Percentiles rank a stretch among this genome's conserved stretches.
Conservation (phyloP, 2,888 invertebrate genomes). For the Melipona bicolor region DNA sequence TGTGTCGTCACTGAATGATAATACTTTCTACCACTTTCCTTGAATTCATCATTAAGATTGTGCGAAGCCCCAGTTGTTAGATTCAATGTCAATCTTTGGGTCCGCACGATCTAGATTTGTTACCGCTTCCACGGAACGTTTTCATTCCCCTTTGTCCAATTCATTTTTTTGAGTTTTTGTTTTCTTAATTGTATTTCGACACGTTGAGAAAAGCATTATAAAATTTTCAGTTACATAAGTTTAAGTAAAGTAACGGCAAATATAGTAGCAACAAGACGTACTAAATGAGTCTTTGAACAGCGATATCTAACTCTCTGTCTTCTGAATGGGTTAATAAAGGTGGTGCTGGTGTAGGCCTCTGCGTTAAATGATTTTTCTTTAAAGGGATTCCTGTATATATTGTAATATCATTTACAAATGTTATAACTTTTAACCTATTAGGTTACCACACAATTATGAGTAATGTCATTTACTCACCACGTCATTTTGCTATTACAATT, state of each 20-base stretch:
- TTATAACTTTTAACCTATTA: background rate
- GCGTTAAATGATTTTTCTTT: conserved; percentile 77
- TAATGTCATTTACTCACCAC: conserved; percentile 58
- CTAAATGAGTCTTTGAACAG: conserved; percentile 82
- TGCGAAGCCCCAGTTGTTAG: conserved; percentile 82
- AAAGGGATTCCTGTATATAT: conserved; percentile 79
- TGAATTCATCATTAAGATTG: conserved; percentile 82
- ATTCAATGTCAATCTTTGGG: conserved; percentile 82
- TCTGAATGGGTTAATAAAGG: conserved; percentile 78
- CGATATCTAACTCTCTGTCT: conserved; percentile 80
- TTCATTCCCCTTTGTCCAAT: conserved; percentile 83
- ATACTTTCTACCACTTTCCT: conserved; percentile 83
- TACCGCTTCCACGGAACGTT: conserved; percentile 80
- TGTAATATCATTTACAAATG: background rate
- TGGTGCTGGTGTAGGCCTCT: conserved; percentile 79
- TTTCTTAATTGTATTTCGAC: conserved; percentile 80
- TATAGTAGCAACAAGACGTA: conserved; percentile 59
- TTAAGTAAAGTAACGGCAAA: background rate
- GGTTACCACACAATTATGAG: background rate
- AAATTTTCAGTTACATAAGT: background rate
- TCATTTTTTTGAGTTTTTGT: too few relatives aligned
- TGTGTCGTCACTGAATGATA: conserved; percentile 84
- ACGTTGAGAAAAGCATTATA: conserved; percentile 68
- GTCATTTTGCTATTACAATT: conserved; percentile 57
- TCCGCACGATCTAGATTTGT: conserved; percentile 80